phyloP scores from a whole-genome alignment of 2,888 invertebrate species.

The Dryomyza anilis region DNA sequence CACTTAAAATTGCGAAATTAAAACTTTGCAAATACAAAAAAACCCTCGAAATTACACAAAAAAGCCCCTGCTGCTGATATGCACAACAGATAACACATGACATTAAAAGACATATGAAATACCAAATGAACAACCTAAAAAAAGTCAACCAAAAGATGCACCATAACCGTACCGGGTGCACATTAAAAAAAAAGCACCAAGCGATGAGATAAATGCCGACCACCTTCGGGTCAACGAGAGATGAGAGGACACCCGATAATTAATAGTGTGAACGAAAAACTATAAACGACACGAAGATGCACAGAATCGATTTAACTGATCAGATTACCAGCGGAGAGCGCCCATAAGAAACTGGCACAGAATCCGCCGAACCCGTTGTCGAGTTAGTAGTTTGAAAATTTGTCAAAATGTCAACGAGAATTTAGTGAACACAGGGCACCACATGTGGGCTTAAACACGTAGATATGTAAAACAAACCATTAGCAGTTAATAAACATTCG shows the following conservation, averaged over 20 bases:
- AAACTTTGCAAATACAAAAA: no score
- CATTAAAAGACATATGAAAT: constrained; percentile 49
- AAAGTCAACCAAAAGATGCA: constrained; percentile 38
- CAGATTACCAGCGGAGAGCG: constrained; percentile 32
- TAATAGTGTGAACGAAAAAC: constrained; percentile 53
- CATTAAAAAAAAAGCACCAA: constrained; percentile 33
- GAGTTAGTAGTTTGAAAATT: constrained; percentile 53
- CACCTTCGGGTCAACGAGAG: constrained; percentile 44
- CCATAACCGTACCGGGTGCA: not conserved
- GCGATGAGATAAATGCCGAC: constrained; percentile 49
- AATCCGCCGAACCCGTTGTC: constrained; percentile 25
- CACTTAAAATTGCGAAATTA: no score
- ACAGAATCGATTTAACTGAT: constrained; percentile 27
- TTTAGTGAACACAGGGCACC: constrained; percentile 33
- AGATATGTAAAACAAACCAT: constrained; percentile 61
- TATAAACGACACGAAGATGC: constrained; percentile 29
- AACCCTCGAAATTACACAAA: no score
- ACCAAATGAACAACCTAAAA: constrained; percentile 32
- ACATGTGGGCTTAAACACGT: constrained; percentile 43
- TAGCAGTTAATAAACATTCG: constrained; percentile 61
- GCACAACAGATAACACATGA: constrained; percentile 57
- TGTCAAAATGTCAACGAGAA: constrained; percentile 58
- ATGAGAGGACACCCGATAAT: no score
- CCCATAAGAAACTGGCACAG: not conserved
- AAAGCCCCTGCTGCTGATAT: constrained; percentile 44